These are phyloP conservation scores for Eutolmus rufibarbis DNA, from an alignment of 2,888 invertebrate species.

Conservation along the genomic window DNA sequence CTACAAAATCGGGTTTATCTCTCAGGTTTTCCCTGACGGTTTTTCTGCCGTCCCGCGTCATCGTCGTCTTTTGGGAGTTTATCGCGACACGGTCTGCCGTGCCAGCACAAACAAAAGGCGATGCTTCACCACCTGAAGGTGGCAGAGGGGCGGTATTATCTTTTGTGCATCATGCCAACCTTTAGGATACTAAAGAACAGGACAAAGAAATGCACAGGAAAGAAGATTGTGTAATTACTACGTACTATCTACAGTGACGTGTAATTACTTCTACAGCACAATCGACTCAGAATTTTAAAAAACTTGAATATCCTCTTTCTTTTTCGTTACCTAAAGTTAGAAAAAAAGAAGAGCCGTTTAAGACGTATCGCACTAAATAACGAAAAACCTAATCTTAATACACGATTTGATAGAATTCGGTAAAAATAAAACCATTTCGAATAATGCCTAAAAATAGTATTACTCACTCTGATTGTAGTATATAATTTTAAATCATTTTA, in stretches of 20 bases:
- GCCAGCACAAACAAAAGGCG: background rate
- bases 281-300: background rate
- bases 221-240: background rate
- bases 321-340: background rate
- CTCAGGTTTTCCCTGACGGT: background rate
- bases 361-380: background rate
- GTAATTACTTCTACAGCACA: background rate
- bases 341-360: no score
- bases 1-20: conserved; percentile 37
- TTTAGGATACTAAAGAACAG: background rate
- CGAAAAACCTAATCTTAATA: no score
- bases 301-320: background rate
- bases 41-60: background rate
- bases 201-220: background rate
- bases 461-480: no score
- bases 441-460: no score
- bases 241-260: background rate
- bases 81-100: background rate
- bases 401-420: no score
- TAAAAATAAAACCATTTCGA: no score
- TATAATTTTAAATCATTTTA: no score
- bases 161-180: background rate
- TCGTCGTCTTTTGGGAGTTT: background rate
- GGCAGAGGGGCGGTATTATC: background rate
- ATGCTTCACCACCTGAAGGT: background rate